Base-by-base conservation (phyloP, 2,113 vertebrate genomes). In the Suricata suricatta region DNA sequence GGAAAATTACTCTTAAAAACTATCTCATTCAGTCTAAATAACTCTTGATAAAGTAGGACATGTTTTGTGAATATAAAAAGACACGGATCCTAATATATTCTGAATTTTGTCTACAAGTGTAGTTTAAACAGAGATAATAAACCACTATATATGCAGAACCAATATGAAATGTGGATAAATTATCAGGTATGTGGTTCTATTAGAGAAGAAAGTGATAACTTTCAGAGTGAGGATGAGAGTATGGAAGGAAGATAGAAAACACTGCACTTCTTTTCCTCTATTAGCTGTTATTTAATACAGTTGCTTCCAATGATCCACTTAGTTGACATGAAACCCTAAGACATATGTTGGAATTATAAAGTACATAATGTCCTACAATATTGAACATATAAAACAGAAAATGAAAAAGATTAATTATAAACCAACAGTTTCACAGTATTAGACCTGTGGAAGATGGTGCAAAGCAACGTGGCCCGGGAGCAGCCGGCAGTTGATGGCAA, bases 11-110 rank as follows among this genome's bases (percentile, higher is more conserved):
- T 91, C 5, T 66, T 81, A 88, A 88, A 91, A 97, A 76, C 35
- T 57, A 74, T 4, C 35, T 81, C 16, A 44, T 80, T 84, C 52
- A 95, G 27, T 66, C 85, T 74, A 88, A 84, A 27, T 92, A 80
- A 80, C 23, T 21, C 44, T 33, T 74, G 19, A 38, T 72, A 92
- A 74, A 88, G 69, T 50, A 68, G 31, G 38, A 60, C 16, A 92
- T 89, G 15, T 31, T 85, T 16, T 64, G 80, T 80, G 68, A 85
- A 88, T 74, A 72, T 7, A 80, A 91, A 93, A 90, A 16, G 60
- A 87, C 95, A 66, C 14, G 72, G 87, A 60, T 64, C 57, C 54
- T 86, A 83, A 91, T 27, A 80, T 88, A 88, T 76, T 88, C 64
- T 92, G 44, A 90, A 84, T 80, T 88, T 91, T 47, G 80, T 33